phyloP scores from a whole-genome alignment of 2,113 vertebrate species.

The Prunella fulvescens region DNA sequence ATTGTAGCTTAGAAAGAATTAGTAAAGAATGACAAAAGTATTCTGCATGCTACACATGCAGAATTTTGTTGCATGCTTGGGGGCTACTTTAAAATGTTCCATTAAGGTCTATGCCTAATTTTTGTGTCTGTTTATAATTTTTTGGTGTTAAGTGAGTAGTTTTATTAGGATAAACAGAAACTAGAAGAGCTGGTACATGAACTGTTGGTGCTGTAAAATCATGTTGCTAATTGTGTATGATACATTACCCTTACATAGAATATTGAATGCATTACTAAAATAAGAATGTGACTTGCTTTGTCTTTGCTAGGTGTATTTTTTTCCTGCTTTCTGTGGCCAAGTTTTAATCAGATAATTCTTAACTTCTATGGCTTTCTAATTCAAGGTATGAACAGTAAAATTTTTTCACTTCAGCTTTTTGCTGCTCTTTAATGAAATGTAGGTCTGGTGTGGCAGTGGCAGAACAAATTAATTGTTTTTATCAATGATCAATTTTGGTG shows the following conservation, averaged over 20 bases:
- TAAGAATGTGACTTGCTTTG: background rate
- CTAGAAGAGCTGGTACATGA: background rate
- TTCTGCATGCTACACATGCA: constrained; percentile 12
- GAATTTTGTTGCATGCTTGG: background rate
- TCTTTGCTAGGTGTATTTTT: background rate
- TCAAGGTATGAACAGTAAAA: background rate
- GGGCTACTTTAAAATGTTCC: background rate
- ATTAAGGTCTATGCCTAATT: background rate
- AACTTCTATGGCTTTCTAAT: background rate
- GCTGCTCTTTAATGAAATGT: background rate
- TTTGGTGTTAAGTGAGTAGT: background rate
- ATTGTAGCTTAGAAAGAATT: constrained; percentile 31
- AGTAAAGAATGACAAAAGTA: background rate
- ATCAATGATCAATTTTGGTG: background rate
- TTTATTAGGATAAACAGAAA: background rate
- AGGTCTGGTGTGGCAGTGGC: background rate
- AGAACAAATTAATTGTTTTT: background rate
- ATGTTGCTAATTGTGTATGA: background rate
- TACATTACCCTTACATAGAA: background rate
- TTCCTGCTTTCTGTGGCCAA: background rate
- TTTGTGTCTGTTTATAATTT: background rate
- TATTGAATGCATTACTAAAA: background rate
- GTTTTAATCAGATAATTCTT: background rate
- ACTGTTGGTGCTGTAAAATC: background rate
- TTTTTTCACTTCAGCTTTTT: background rate